phyloP scores from a whole-genome alignment of 92 coral and sea anemone genomes.

The Epizoanthus illoricatus region DNA sequence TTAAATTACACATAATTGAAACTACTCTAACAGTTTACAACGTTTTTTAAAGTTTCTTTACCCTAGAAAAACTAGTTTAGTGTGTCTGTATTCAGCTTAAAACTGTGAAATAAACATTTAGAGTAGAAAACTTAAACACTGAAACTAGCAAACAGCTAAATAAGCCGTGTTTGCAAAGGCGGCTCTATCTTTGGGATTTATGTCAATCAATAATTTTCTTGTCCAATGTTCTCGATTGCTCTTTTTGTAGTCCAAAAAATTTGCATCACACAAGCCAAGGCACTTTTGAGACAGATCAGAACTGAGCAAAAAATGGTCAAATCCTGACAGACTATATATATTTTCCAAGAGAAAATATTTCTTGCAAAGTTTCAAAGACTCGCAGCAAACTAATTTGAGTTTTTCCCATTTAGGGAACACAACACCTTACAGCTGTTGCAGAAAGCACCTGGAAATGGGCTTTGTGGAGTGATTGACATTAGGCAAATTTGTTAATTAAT shows the following conservation, averaged over 20 bases:
- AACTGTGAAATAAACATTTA: slow-evolving; percentile 81
- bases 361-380: slow-evolving; percentile 12
- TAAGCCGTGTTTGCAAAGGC: slow-evolving; percentile 80
- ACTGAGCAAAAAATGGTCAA: slow-evolving; percentile 21
- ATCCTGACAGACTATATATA: not conserved
- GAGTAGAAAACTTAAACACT: slow-evolving; percentile 80
- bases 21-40: slow-evolving; percentile 58
- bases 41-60: slow-evolving; percentile 66
- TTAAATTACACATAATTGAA: slow-evolving; percentile 69
- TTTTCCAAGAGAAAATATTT: slow-evolving; percentile 4
- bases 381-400: slow-evolving; percentile 54
- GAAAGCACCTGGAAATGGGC: slow-evolving; percentile 88
- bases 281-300: slow-evolving; percentile 25
- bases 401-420: slow-evolving; percentile 69
- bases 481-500: slow-evolving; percentile 98
- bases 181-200: slow-evolving; percentile 69
- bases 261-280: slow-evolving; percentile 22
- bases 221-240: slow-evolving; percentile 71
- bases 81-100: slow-evolving; percentile 47
- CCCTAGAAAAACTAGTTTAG: slow-evolving; percentile 55
- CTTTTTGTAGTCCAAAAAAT: slow-evolving; percentile 56
- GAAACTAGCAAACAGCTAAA: slow-evolving; percentile 82
- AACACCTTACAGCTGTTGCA: slow-evolving; percentile 89
- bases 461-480: slow-evolving; percentile 96
- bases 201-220: slow-evolving; percentile 64